Percentiles rank a stretch among this genome's conserved stretches.
Conservation (phyloP, 2,888 invertebrate species). For the Caenorhabditis angaria region DNA sequence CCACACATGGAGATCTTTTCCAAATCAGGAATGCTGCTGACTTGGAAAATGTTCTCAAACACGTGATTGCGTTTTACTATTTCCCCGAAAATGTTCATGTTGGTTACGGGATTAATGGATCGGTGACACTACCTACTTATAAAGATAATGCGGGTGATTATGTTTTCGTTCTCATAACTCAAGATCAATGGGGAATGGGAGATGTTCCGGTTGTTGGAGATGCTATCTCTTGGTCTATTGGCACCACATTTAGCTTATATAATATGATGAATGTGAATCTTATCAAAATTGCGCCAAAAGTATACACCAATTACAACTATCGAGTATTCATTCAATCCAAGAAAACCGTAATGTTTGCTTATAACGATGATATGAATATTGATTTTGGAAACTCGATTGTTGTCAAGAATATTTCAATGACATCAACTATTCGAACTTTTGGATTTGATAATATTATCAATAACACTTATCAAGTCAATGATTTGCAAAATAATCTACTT, state of each 20-base stretch:
- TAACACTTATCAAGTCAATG: constrained; percentile 18
- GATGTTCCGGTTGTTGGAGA: constrained; percentile 6
- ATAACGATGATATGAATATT: constrained; percentile 32
- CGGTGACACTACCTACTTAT: constrained; percentile 1
- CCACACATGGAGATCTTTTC: constrained; percentile 28
- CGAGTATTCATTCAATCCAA: constrained; percentile 23
- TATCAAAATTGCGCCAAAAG: background rate
- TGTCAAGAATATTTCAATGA: constrained; percentile 26
- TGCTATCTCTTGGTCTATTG: constrained; percentile 7
- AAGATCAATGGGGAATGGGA: constrained; percentile 8
- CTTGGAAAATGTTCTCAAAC: constrained; percentile 14
- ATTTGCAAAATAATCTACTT: background rate
- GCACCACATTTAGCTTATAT: constrained; percentile 22
- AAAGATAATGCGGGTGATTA: constrained; percentile 14
- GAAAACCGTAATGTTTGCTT: constrained; percentile 22
- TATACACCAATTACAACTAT: constrained; percentile 14
- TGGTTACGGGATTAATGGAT: constrained; percentile 13
- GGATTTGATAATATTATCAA: constrained; percentile 17
- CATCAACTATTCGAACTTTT: constrained; percentile 26
- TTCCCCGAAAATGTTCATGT: constrained; percentile 24
- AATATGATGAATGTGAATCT: background rate
- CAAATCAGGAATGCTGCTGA: constrained; percentile 9
- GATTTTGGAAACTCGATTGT: constrained; percentile 40
- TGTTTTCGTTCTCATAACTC: constrained; percentile 19
- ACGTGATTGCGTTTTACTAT: constrained; percentile 15